Conservation (phyloP, 2,797 vertebrate genomes). For the Poeciliopsis infans region DNA sequence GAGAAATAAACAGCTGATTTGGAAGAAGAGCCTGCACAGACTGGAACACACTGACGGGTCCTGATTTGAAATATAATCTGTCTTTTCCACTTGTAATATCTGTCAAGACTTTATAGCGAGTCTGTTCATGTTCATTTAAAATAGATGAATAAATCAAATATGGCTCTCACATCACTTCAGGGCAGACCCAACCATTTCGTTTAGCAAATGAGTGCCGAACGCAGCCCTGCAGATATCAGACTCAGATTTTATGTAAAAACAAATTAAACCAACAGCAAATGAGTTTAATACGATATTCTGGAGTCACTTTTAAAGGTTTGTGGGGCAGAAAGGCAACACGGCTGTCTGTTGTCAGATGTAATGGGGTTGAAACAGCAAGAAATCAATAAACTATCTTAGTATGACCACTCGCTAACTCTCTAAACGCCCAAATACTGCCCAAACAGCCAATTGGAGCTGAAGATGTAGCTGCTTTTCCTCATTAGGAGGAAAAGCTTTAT, state of each 20-base stretch:
- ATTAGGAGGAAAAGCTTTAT: conserved; percentile 31
- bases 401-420: conserved; percentile 53
- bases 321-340: conserved; percentile 16
- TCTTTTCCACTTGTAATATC: conserved; percentile 26
- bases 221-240: not conserved
- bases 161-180: conserved; percentile 25
- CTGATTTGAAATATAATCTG: conserved; percentile 19
- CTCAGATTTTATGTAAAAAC: conserved; percentile 20
- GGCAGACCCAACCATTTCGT: conserved; percentile 27
- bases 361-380: conserved; percentile 49
- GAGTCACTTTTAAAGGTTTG: conserved; percentile 41
- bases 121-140: conserved; percentile 24
- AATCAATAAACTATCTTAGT: conserved; percentile 69
- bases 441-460: conserved; percentile 37
- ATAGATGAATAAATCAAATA: not conserved
- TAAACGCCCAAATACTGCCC: conserved; percentile 38
- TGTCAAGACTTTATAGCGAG: conserved; percentile 22
- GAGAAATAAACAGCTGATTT: conserved; percentile 19
- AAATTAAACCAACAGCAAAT: conserved; percentile 2
- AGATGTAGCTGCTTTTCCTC: conserved; percentile 34
- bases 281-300: conserved; percentile 22
- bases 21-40: conserved; percentile 10
- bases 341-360: conserved; percentile 34
- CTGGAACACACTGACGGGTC: not conserved
- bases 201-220: conserved; percentile 18